Evolutionary conservation across 2,888 invertebrate genomes (phyloP).

Genomic region (Eudemis profundana): DNA sequence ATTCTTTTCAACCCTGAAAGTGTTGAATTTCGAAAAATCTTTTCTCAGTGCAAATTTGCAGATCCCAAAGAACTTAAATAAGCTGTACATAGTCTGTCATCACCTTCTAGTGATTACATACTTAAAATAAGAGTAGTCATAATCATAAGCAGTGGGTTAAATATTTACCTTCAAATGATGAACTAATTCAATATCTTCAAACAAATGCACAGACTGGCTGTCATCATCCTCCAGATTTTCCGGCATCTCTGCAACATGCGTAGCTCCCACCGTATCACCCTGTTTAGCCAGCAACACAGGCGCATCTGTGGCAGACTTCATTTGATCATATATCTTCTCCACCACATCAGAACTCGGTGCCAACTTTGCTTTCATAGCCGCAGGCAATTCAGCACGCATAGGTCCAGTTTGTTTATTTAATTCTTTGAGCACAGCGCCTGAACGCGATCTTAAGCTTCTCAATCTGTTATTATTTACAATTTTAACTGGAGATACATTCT

Average conservation of each 20-base stretch:
- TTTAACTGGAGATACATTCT: slow-evolving; percentile 74
- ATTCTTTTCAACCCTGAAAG: too few relatives aligned
- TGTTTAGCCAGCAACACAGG: slow-evolving; percentile 61
- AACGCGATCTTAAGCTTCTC: slow-evolving; percentile 57
- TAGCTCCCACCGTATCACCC: slow-evolving; percentile 50
- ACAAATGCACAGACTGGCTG: slow-evolving; percentile 72
- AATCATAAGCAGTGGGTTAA: too few relatives aligned
- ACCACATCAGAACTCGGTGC: slow-evolving; percentile 60
- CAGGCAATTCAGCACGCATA: slow-evolving; percentile 60
- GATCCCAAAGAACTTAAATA: too few relatives aligned
- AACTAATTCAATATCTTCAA: slow-evolving; percentile 77
- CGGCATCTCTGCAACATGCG: slow-evolving; percentile 53
- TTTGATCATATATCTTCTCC: slow-evolving; percentile 62
- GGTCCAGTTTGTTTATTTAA: slow-evolving; percentile 65
- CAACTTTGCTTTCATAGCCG: slow-evolving; percentile 62
- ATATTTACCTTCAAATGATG: slow-evolving; percentile 73
- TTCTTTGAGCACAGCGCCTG: slow-evolving; percentile 67
- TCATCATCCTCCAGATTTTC: slow-evolving; percentile 55
- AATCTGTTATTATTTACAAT: slow-evolving; percentile 53
- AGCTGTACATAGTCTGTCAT: too few relatives aligned
- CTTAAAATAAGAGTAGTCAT: too few relatives aligned
- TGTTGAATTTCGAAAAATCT: too few relatives aligned
- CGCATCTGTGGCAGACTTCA: slow-evolving; percentile 67
- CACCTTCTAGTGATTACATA: too few relatives aligned
- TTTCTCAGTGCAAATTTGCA: too few relatives aligned